These are phyloP conservation scores for Anagrus nilaparvatae DNA, from an alignment of 1,140 invertebrate species.

Conservation along the genomic window DNA sequence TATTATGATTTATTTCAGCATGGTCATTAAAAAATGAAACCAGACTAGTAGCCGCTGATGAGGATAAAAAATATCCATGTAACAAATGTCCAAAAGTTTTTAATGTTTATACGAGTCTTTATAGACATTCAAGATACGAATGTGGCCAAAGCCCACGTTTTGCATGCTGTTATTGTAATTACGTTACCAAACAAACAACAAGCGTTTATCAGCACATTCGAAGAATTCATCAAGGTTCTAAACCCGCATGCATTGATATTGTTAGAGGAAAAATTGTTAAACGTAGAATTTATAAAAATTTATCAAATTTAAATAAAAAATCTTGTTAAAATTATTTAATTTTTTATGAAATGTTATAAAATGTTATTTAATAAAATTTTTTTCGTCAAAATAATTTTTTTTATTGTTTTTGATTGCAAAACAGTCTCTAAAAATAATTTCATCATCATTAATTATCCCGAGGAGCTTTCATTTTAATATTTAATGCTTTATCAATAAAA, in stretches of 20 bases:
- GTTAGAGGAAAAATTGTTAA: conserved; percentile 3
- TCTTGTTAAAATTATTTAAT: no score
- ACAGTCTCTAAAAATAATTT: no score
- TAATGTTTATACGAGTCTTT: conserved; percentile 10
- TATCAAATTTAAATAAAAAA: no score
- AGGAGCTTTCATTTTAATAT: no score
- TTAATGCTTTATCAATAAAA: no score
- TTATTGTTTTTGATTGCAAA: no score
- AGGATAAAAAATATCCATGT: conserved; percentile 10
- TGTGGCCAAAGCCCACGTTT: conserved; percentile 8
- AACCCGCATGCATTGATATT: conserved; percentile 8
- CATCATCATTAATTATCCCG: no score
- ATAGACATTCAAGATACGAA: conserved; percentile 10
- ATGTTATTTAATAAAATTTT: no score
- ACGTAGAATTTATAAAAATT: not conserved
- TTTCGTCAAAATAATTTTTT: no score
- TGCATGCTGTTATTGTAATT: conserved; percentile 6
- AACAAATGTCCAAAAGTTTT: conserved; percentile 1
- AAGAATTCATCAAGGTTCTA: conserved; percentile 1
- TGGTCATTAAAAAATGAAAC: no score
- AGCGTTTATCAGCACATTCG: conserved; percentile 11
- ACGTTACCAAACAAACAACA: conserved; percentile 8
- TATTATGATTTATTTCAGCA: no score
- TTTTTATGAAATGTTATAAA: no score
- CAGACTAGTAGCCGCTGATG: not conserved